Evolutionary conservation across 2,797 vertebrate genomes (phyloP).

Genomic region (Semotilus atromaculatus): DNA sequence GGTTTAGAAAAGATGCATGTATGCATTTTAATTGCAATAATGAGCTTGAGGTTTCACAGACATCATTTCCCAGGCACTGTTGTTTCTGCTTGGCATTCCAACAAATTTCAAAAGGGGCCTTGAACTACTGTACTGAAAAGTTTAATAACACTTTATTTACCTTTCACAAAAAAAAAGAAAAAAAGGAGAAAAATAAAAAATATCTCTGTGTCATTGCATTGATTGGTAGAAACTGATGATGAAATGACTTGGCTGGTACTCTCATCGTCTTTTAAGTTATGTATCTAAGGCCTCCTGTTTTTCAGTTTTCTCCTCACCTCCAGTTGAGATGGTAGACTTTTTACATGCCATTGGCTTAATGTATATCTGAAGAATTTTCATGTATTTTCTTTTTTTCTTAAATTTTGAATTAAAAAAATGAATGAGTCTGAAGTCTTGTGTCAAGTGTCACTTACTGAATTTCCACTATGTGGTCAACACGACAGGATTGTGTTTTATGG

Average conservation of each 20-base stretch:
- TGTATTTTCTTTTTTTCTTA: constrained; percentile 79
- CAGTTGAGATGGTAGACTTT: constrained; percentile 84
- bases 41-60: constrained; percentile 75
- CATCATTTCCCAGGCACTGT: constrained; percentile 71
- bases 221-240: constrained; percentile 63
- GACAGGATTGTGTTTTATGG: neutral
- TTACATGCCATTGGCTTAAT: constrained; percentile 82
- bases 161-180: constrained; percentile 63
- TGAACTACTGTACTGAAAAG: constrained; percentile 71
- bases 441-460: constrained; percentile 39
- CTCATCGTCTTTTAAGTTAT: constrained; percentile 74
- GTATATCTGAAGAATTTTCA: constrained; percentile 79
- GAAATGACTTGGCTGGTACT: constrained; percentile 69
- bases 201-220: constrained; percentile 73
- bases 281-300: constrained; percentile 89
- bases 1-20: constrained; percentile 74
- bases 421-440: constrained; percentile 65
- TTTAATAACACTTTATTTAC: constrained; percentile 58
- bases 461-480: neutral
- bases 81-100: constrained; percentile 80
- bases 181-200: neutral
- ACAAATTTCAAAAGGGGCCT: constrained; percentile 77
- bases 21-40: constrained; percentile 80
- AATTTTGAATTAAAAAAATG: constrained; percentile 80
- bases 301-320: constrained; percentile 76